Evolutionary conservation across 2,888 invertebrate species (phyloP), one percentile per base, ranked within the genome.

Genomic region (Limnephilus auricula): DNA sequence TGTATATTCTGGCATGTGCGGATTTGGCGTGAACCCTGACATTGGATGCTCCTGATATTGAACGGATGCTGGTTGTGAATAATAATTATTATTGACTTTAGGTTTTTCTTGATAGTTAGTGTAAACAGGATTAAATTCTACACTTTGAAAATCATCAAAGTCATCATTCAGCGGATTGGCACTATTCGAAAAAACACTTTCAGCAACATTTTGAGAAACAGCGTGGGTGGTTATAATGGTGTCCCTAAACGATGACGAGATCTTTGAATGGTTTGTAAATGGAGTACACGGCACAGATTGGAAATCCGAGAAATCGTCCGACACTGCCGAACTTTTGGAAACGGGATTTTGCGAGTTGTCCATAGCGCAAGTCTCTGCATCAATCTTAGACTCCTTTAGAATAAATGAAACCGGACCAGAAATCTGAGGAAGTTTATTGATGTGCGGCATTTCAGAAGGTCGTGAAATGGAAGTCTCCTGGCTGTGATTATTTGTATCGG

Each of bases 121-220:
- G 79, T 91, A 37, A 79, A 79, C 84, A 90, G 93, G 91, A 92
- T 92, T 93, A 84, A 94, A 94, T 86, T 94, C 92, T 79, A 95
- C 95, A 84, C 95, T 95, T 94, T 96, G 95, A 93, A 96, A 96
- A 94, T 95, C 95, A 93, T 95, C 95, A 93, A 96, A 96, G 34
- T 96, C 96, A 92, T 96, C 95, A 91, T 95, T 95, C 79, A 94
- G 93, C 45, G 92, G 50, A 65, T 50, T 45, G 31, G 80, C 65
- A 85, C 79, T 93, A 50, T 94, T 90, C 92, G 89, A 84, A 92
- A 91, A 89, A 13, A 84, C 80, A 34, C 85, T 91, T 89, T 91
- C 89, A 25, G 86, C 31, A 32, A 80, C 40, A 31, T 89, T 86
- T 82, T 78, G 32, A 45, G 87, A 86, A 80, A 90, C 31, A 50